Base-by-base conservation (phyloP, 2,113 vertebrate genomes). In the Gulo gulo region DNA sequence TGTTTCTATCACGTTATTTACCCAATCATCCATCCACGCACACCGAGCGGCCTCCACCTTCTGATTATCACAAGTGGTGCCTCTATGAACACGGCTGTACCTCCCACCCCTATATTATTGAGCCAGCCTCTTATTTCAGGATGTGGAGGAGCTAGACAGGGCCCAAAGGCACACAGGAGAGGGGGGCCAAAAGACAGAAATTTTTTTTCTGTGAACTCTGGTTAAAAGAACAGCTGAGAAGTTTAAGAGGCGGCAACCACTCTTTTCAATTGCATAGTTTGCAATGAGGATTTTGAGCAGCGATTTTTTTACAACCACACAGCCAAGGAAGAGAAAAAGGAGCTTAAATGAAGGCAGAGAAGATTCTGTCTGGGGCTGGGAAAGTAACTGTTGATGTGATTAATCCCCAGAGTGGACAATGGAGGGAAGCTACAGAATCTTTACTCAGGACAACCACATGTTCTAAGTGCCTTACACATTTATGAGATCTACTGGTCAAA, bases 1-100 rank as follows among this genome's bases (percentile, higher is more conserved):
- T 16, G 10, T 0, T 29, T 2, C 14, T 2, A 18, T 9, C 29
- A 6, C 6, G 4, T 65, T 20, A 23, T 57, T 63, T 45, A n/a
- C 11, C 16, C 10, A 21, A 3, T 47, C 45, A 9, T 45, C 6
- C 13, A 16, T 20, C 1, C 3, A 3, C 0, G 2, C 50, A 78
- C 16, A 42, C 50, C 1, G 20, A 26, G 15, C 10, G 13, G 20
- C 63, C n/a, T 67, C 24, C 31, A 2, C 26, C 31, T 29, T 39
- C 23, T 1, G 29, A 36, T 47, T 47, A 6, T 4, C 21, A 42
- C 15, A 50, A 83, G 61, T 61, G 6, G 9, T 26, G 65, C 55
- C 5, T 23, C 78, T 24, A 9, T 39, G 52, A 55, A 26, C 76
- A 55, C 1, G 13, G 42, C 7, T 10, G 2, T 5, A 13, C 14